Percentiles rank a stretch among this genome's conserved stretches.
phyloP scores from a whole-genome alignment of 2,888 invertebrate species.

The Aporophyla lueneburgensis region DNA sequence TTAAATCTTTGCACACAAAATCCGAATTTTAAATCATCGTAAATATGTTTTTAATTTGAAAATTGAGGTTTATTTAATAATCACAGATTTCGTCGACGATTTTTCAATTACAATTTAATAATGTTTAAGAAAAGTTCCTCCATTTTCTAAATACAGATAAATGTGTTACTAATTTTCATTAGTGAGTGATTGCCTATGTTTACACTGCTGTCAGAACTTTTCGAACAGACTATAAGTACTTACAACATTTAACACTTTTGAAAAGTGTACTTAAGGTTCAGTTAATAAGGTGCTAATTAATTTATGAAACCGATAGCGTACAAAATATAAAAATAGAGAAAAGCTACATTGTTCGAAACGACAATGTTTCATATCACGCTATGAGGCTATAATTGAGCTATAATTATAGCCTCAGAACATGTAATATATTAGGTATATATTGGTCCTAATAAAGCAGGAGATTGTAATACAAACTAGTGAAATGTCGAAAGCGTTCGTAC shows the following conservation, averaged over 20 bases:
- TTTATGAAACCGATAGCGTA: neutral
- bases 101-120: neutral
- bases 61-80: no score
- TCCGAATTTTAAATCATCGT: neutral
- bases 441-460: constrained; percentile 2
- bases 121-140: neutral
- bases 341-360: neutral
- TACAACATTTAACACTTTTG: neutral
- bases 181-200: neutral
- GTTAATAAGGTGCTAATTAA: neutral
- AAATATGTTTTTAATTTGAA: neutral
- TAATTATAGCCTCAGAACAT: constrained; percentile 18
- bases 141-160: neutral
- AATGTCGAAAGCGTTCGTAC: constrained; percentile 31
- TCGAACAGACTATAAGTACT: neutral
- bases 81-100: neutral
- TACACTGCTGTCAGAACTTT: neutral
- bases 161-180: neutral
- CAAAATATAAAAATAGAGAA: constrained; percentile 10
- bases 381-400: constrained; percentile 22
- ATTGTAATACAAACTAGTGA: constrained; percentile 9
- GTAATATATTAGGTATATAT: constrained; percentile 20
- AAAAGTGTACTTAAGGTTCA: neutral
- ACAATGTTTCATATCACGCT: constrained; percentile 28
- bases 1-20: neutral